Evolutionary conservation across 2,888 invertebrate genomes (phyloP).

Genomic region (Matsumyia berberina): DNA sequence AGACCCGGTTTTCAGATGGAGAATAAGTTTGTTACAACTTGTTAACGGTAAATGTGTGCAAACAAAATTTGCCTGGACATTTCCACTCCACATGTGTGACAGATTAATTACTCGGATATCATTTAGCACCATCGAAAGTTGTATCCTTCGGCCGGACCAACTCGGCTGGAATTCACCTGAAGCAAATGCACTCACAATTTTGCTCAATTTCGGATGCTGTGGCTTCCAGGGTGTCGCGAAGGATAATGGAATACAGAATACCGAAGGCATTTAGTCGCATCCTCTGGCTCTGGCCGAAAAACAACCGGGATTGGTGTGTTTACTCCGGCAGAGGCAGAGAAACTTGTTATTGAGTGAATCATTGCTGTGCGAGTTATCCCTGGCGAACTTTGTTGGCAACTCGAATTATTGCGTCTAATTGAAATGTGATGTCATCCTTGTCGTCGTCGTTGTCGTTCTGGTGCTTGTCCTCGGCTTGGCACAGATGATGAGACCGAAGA

Average conservation of each 20-base stretch:
- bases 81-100: conserved; percentile 63
- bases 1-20: background rate
- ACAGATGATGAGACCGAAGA: background rate
- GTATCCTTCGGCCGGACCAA: conserved; percentile 52
- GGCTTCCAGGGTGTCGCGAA: conserved; percentile 5
- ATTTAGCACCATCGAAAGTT: conserved; percentile 75
- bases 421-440: conserved; percentile 60
- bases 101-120: conserved; percentile 74
- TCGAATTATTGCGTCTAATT: conserved; percentile 74
- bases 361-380: conserved; percentile 36
- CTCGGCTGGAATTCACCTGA: conserved; percentile 12
- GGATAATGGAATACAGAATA: conserved; percentile 32
- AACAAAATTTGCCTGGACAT: conserved; percentile 56
- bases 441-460: conserved; percentile 13
- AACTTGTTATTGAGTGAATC: conserved; percentile 64
- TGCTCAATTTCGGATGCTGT: background rate
- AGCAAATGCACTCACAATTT: conserved; percentile 36
- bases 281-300: conserved; percentile 5
- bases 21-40: conserved; percentile 8
- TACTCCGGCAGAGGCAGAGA: conserved; percentile 30
- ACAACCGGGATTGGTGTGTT: conserved; percentile 28
- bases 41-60: conserved; percentile 43
- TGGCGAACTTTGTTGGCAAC: conserved; percentile 72
- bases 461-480: background rate
- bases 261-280: background rate